These are phyloP conservation scores for Oxystoma pomonae DNA, from an alignment of 2,888 invertebrate species.

Conservation along the genomic window DNA sequence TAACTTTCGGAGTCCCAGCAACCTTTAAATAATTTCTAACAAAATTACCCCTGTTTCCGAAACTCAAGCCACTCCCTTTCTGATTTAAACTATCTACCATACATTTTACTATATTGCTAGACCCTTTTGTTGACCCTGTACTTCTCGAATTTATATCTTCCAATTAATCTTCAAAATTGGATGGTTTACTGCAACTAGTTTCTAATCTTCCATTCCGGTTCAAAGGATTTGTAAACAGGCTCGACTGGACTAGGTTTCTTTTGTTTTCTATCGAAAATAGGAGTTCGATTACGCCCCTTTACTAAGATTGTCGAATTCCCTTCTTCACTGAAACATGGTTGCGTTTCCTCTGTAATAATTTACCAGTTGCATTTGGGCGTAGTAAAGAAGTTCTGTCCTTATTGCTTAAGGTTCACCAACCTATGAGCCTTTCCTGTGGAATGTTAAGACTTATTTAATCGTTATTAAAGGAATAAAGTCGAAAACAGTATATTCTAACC, in stretches of 20 bases:
- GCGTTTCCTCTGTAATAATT: slow-evolving; percentile 1
- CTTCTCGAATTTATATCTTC: too few relatives aligned
- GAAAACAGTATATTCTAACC: too few relatives aligned
- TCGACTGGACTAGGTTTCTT: slow-evolving; percentile 11
- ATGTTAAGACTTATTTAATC: too few relatives aligned
- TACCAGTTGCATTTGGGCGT: slow-evolving; percentile 19
- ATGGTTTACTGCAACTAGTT: too few relatives aligned
- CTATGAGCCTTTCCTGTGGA: too few relatives aligned
- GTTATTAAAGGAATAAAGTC: too few relatives aligned
- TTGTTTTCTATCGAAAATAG: slow-evolving; percentile 20
- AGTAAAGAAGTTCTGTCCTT: slow-evolving; percentile 32
- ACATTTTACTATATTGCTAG: slow-evolving; percentile 39
- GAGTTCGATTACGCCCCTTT: slow-evolving; percentile 20
- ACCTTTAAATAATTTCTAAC: slow-evolving; percentile 44
- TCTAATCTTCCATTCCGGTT: background rate
- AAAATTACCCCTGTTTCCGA: slow-evolving; percentile 36
- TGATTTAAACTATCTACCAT: slow-evolving; percentile 45
- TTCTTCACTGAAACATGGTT: background rate
- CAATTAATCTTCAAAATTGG: too few relatives aligned
- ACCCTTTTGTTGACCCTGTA: too few relatives aligned
- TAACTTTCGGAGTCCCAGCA: slow-evolving; percentile 36
- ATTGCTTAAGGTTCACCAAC: too few relatives aligned
- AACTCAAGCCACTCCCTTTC: slow-evolving; percentile 37
- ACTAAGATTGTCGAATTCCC: slow-evolving; percentile 19
- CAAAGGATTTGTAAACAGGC: background rate